Percentiles rank a stretch among this genome's conserved stretches.
Conservation (phyloP, 2,113 vertebrate genomes). For the Erythrocercus mccallii region DNA sequence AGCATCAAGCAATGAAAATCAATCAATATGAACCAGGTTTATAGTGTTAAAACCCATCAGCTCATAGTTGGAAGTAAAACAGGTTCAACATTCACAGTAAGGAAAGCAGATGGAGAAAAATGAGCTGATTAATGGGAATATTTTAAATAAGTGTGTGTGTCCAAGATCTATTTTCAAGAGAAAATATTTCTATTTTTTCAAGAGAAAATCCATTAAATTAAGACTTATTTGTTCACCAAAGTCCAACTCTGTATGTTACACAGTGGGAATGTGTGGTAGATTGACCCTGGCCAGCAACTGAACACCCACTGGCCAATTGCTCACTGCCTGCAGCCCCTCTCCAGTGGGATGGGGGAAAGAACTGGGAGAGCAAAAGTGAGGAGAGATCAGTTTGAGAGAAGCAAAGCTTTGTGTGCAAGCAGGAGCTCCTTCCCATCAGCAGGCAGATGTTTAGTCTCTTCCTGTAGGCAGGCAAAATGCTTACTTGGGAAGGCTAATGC, state of each 20-base stretch:
- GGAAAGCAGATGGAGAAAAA: background rate
- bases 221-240: background rate
- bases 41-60: background rate
- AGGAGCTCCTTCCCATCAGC: background rate
- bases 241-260: background rate
- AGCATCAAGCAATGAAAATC: constrained; percentile 20
- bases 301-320: background rate
- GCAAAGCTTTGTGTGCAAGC: background rate
- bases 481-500: background rate
- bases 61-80: background rate
- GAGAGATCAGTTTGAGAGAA: background rate
- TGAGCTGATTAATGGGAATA: background rate
- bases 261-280: background rate
- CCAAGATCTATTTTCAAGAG: background rate
- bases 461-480: background rate
- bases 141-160: background rate
- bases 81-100: background rate
- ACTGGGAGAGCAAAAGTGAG: background rate
- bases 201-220: background rate
- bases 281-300: background rate
- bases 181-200: background rate
- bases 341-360: background rate
- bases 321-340: background rate
- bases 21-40: background rate
- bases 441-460: background rate